phyloP scores from a whole-genome alignment of 2,113 vertebrate species.

The Lathamus discolor region DNA sequence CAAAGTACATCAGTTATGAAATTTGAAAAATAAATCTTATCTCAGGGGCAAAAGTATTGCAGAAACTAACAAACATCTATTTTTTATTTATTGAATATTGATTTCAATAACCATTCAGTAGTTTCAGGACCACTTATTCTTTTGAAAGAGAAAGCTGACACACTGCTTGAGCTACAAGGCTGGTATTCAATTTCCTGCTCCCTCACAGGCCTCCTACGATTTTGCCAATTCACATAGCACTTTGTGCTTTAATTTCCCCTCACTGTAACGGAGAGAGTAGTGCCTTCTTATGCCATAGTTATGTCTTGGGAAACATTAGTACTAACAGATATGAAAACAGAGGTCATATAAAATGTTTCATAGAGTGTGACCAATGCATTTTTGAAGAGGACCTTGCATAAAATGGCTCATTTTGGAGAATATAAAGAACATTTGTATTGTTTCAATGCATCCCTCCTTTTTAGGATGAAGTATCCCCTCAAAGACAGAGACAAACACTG shows the following conservation, averaged over 20 bases:
- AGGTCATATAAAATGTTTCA: background rate
- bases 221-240: background rate
- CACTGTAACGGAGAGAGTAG: background rate
- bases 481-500: background rate
- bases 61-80: background rate
- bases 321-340: background rate
- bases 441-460: background rate
- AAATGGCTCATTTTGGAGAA: background rate
- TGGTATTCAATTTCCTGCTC: slow-evolving; percentile 20
- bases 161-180: background rate
- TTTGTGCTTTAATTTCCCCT: slow-evolving; percentile 23
- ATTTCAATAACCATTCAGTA: background rate
- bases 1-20: background rate
- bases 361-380: background rate
- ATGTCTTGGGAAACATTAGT: background rate
- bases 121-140: background rate
- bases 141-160: background rate
- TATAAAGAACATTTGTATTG: background rate
- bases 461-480: background rate
- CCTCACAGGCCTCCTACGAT: slow-evolving; percentile 11
- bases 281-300: background rate
- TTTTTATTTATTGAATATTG: background rate
- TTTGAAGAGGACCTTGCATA: background rate
- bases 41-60: background rate
- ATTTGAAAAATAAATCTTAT: background rate